Conservation (phyloP, 2,888 invertebrate species). For the Athrips mouffetella region DNA sequence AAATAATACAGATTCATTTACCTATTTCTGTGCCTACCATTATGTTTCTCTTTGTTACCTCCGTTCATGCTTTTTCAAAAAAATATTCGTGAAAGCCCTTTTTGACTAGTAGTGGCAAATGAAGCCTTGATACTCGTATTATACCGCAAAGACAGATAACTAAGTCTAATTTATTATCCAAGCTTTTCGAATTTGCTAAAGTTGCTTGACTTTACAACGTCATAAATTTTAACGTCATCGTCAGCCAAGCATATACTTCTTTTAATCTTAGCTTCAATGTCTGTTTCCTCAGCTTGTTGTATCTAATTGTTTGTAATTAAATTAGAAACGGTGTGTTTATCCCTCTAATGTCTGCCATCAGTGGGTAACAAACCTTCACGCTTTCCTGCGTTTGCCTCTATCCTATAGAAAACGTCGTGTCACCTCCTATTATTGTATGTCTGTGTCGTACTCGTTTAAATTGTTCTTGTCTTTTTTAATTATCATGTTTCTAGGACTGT, state of each 20-base stretch:
- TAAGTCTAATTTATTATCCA: too few species aligned
- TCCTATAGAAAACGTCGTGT: conserved; percentile 27
- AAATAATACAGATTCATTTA: too few species aligned
- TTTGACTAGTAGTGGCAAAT: too few species aligned
- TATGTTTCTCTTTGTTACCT: too few species aligned
- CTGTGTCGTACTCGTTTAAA: conserved; percentile 10
- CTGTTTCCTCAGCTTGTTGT: conserved; percentile 9
- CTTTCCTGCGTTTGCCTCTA: conserved; percentile 31
- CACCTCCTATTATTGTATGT: too few species aligned
- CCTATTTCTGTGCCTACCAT: too few species aligned
- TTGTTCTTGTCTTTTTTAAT: neutral
- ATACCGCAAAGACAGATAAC: too few species aligned
- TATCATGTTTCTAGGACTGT: neutral
- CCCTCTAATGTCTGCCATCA: conserved; percentile 26
- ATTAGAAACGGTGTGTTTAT: conserved; percentile 25
- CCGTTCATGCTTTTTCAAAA: too few species aligned
- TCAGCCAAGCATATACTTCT: neutral
- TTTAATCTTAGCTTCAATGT: neutral
- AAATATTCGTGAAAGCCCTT: too few species aligned
- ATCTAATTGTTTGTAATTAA: conserved; percentile 23
- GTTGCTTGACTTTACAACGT: too few species aligned
- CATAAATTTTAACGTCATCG: neutral
- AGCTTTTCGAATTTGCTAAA: too few species aligned
- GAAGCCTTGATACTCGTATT: too few species aligned
- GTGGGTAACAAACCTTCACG: conserved; percentile 24